Evolutionary conservation across 2,888 invertebrate genomes (phyloP), one percentile per base, ranked within the genome.

Genomic region (Dicyrtoma fusca): DNA sequence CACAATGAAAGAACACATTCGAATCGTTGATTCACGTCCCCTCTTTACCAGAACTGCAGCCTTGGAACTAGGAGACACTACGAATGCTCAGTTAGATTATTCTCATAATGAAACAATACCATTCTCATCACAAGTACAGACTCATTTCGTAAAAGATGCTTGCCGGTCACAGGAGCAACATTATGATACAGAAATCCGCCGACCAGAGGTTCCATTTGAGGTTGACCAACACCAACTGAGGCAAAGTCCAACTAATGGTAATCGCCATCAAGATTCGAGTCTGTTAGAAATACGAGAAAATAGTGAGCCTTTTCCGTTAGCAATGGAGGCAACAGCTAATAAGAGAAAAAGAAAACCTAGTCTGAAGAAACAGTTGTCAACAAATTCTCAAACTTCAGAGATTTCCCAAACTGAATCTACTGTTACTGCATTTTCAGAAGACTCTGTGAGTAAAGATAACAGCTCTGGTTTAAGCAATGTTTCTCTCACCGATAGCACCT

Each of bases 1-100:
- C n/a, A 14, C 17, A 1, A 61, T 61, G 42, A 61, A 25, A 17
- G 61, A 61, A n/a, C 61, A 61, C 17, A 34, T 61, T 10, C 61
- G 42, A n/a, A n/a, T n/a, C n/a, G 19, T 6, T 34, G 2, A 55
- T 55, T 13, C 55, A 55, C 3, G 3, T 13, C 11, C 11, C 19
- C 49, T 10, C 49, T 10, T 10, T 6, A 19, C 49, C 19, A n/a
- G n/a, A n/a, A 19, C 4, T 49, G 49, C 5, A 10, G n/a, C 3
- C 11, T 3, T 34, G 8, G 4, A 34, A 34, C 34, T 34, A 34
- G 34, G 34, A 34, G 34, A 34, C 34, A 34, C 8, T 8, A 34
- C 34, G 34, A 34, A 34, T 5, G 8, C 34, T n/a, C 3, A 34
- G 3, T 34, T 34, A 3, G 8, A 34, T 34, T 34, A 5, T 34